Evolutionary conservation across 2,797 vertebrate species (phyloP).

Genomic region (Coranthus polyacanthus): DNA sequence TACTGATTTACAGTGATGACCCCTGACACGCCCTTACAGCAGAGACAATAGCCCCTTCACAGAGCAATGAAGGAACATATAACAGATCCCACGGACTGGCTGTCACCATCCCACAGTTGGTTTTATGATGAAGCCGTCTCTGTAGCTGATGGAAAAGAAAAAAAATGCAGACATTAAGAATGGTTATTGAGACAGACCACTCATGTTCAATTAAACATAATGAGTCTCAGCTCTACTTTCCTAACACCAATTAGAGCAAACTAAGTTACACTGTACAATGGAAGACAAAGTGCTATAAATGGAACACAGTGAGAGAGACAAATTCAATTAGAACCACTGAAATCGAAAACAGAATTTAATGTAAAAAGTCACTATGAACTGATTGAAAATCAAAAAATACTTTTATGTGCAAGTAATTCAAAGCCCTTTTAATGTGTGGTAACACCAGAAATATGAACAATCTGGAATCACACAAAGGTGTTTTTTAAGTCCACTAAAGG

Average conservation of each 20-base stretch:
- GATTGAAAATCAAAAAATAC: no score
- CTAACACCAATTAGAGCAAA: conserved; percentile 14
- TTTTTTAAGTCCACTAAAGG: no score
- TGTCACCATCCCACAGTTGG: conserved; percentile 46
- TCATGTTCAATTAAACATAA: conserved; percentile 15
- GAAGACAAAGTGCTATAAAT: neutral
- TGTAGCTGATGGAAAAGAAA: conserved; percentile 19
- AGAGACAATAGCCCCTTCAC: conserved; percentile 47
- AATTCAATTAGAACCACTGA: neutral
- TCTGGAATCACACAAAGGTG: no score
- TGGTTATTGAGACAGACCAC: conserved; percentile 4
- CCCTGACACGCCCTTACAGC: conserved; percentile 40
- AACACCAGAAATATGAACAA: no score
- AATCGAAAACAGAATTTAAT: no score
- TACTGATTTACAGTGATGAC: conserved; percentile 69
- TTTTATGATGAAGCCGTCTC: conserved; percentile 30
- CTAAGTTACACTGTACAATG: neutral
- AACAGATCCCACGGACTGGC: conserved; percentile 52
- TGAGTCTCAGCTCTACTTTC: neutral
- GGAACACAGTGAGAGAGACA: neutral
- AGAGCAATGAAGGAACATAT: conserved; percentile 50
- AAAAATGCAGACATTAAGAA: conserved; percentile 16
- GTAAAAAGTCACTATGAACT: no score
- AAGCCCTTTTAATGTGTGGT: no score
- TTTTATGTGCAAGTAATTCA: no score